Base-by-base conservation (phyloP, 2,113 vertebrate species). In the Heterotilapia buettikoferi region DNA sequence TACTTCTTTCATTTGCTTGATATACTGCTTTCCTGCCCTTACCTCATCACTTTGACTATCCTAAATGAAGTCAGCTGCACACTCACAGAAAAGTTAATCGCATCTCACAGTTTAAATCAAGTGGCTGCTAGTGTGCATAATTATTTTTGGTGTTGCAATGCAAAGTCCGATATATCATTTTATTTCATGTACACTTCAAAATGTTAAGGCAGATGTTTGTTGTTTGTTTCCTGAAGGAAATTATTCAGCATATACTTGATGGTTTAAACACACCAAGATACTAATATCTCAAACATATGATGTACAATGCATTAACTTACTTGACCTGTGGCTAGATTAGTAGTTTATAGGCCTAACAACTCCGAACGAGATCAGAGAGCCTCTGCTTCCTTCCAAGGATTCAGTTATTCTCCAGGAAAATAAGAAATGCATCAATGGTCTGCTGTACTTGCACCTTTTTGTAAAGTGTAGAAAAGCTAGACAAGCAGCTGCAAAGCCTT, bases 141-240 rank as follows among this genome's bases (percentile, higher is more conserved):
- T 97, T 97, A 96, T 97, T 97, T 97, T 97, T 96, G 96, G 97
- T 97, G 97, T 97, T 97, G 97, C 97, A 96, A 97, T 97, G 97
- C 97, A 97, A 52, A 52, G 45, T 12, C 10, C 6, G 3, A 29
- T 76, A 50, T 78, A 50, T 76, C 16, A 31, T 29, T 76, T 29
- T 47, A 78, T 50, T 78, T 78, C 9, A 78, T 78, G 43, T 19
- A 47, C 14, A 47, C 68, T 47, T 76, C 14, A 47, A 78, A 78
- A 50, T 78, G 71, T 78, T 78, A 26, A 78, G 26, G 6, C 16
- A 50, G 24, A 78, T 50, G 11, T 26, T 76, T 47, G 24, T 18
- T 45, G 6, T 10, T 66, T 68, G 33, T 68, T 38, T 47, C 43
- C 5, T 31, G 45, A 78, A 78, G 45, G 26, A 0, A 31, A 50